These are phyloP conservation scores for Mylabris sibirica DNA, from an alignment of 2,888 invertebrate genomes.

Conservation along the genomic window DNA sequence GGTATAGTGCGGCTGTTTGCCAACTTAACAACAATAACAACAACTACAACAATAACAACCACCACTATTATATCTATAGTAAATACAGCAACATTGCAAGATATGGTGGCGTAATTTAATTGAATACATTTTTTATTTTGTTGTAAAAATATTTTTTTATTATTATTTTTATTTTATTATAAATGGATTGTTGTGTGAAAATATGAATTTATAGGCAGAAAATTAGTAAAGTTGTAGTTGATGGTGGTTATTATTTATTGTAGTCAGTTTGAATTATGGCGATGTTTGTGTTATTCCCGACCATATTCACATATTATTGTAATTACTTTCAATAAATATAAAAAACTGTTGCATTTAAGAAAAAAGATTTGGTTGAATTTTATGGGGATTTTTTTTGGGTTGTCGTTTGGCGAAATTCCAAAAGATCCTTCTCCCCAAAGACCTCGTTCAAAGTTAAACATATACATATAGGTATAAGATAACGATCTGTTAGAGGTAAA, in stretches of 20 bases:
- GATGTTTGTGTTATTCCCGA: slow-evolving; percentile 46
- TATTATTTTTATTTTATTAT: slow-evolving; percentile 44
- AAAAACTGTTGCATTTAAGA: slow-evolving; percentile 19
- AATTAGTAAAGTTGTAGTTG: slow-evolving; percentile 51
- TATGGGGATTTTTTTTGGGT: neutral
- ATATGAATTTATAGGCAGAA: slow-evolving; percentile 61
- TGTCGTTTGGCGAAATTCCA: slow-evolving; percentile 1
- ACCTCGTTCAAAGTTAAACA: slow-evolving; percentile 23
- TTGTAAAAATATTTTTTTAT: slow-evolving; percentile 21
- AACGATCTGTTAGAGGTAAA: slow-evolving; percentile 60
- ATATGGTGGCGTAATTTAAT: slow-evolving; percentile 42
- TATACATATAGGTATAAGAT: slow-evolving; percentile 55
- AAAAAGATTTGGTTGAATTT: neutral
- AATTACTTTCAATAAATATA: slow-evolving; percentile 42
- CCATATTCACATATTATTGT: slow-evolving; percentile 43
- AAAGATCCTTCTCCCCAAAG: neutral
- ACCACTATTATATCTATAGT: too few relatives aligned
- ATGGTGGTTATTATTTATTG: slow-evolving; percentile 40
- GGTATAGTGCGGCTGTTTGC: slow-evolving; percentile 32
- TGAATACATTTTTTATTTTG: slow-evolving; percentile 36
- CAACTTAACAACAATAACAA: slow-evolving; percentile 12
- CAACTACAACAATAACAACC: neutral
- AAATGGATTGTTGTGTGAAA: slow-evolving; percentile 46
- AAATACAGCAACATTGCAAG: slow-evolving; percentile 16
- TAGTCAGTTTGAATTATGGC: slow-evolving; percentile 46